Base-by-base conservation (phyloP, 2,888 invertebrate species). In the Lepeophtheirus nordmannii region DNA sequence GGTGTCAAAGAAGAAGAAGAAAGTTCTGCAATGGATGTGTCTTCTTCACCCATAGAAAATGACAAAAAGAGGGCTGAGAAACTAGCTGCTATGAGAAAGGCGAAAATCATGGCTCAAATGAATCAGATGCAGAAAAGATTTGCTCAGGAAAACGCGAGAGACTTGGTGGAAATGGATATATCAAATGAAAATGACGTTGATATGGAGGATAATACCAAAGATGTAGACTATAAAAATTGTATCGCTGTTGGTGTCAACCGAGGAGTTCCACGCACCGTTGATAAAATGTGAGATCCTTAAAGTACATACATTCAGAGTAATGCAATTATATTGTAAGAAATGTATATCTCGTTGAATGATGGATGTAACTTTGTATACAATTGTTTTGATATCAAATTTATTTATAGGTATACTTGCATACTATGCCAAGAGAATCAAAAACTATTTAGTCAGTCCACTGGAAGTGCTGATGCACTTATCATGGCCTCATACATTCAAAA, bases 81-180 rank as follows among this genome's bases (percentile, higher is more conserved):
- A 71, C 76, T 89, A 73, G 94, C 93, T 0, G 90, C 90, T 1
- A 86, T 88, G 71, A 81, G 88, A 17, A 82, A 92, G 20, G 87
- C 85, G 0, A 86, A 87, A 72, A 81, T 96, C 41, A 87, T 97
- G 87, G 90, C 89, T 0, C 90, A 93, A 75, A 96, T 97, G 88
- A 83, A 85, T 58, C 84, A 85, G 1, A 87, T 89, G 78, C 96
- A 96, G 78, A 88, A 88, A 72, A 87, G 83, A 74, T 97, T 97
- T 74, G 68, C 69, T 38, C 68, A 65, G 10, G 68, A 67, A 40
- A 68, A 70, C 67, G 67, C 68, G 60, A 64, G 68, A 22, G 62
- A 68, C 40, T 53, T 59, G 67, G 66, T 67, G 65, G 57, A 67
- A 38, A 37, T 39, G 58, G 56, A 46, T 62, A 64, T 22, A 23